Conservation (phyloP, 2,797 vertebrate species). For the Babyrousa celebensis region DNA sequence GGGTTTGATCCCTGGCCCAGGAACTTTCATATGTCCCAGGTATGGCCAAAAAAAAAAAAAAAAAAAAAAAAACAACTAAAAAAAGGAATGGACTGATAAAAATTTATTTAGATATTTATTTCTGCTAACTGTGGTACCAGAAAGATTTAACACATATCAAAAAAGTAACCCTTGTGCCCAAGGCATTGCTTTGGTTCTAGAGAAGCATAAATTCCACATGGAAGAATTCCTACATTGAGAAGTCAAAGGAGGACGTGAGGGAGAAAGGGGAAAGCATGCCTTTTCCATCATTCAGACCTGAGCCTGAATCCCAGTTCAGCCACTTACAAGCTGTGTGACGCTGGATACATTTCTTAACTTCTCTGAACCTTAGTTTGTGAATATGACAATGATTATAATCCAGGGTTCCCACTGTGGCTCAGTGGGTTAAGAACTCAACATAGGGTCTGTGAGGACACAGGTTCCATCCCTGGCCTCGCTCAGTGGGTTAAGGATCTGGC, state of each 20-base stretch:
- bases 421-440: no score
- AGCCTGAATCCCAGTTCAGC: background rate
- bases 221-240: background rate
- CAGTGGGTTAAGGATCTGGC: no score
- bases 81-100: constrained; percentile 31
- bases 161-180: background rate
- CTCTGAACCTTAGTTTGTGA: constrained; percentile 5
- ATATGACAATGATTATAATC: background rate
- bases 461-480: no score
- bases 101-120: constrained; percentile 35
- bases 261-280: background rate
- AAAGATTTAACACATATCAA: constrained; percentile 25
- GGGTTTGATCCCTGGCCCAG: no score
- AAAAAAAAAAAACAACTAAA: background rate
- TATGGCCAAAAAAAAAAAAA: background rate
- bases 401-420: no score
- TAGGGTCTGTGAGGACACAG: no score
- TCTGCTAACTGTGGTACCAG: constrained; percentile 50
- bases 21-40: no score
- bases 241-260: background rate
- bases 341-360: background rate
- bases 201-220: background rate
- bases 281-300: background rate
- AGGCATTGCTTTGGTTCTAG: background rate
- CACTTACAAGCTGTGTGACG: background rate